A percentile compares a stretch with the other conserved stretches of the same genome.
Evolutionary conservation across 2,113 vertebrate genomes (phyloP).

Genomic region (Ornithorhynchus anatinus): DNA sequence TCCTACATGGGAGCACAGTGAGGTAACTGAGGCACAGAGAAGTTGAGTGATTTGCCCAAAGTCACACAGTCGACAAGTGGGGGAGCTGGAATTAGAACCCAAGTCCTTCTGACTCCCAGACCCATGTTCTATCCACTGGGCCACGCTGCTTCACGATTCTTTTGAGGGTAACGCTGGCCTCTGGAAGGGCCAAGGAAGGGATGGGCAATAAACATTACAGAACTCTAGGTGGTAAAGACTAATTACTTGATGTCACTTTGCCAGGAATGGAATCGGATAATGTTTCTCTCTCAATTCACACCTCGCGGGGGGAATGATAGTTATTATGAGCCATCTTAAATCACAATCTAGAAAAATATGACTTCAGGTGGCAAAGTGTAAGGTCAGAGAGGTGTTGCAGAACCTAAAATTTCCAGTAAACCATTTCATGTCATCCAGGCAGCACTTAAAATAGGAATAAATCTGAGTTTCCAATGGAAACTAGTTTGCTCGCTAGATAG

Average conservation of each 20-base stretch:
- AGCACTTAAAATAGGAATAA: neutral
- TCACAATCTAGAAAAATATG: neutral
- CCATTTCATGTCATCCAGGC: neutral
- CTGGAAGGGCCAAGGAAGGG: neutral
- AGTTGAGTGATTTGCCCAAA: too few species aligned
- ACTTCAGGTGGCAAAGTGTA: neutral
- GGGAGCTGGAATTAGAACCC: too few species aligned
- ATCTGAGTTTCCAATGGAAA: neutral
- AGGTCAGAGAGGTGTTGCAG: neutral
- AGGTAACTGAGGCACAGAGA: too few species aligned
- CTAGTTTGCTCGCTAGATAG: neutral
- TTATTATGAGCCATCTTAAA: neutral
- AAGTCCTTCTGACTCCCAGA: too few species aligned
- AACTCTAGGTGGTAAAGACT: neutral
- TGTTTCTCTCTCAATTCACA: neutral
- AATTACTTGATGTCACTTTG: neutral
- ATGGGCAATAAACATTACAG: neutral
- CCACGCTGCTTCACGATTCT: too few species aligned
- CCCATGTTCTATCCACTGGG: too few species aligned
- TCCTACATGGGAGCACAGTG: too few species aligned
- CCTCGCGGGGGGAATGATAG: neutral
- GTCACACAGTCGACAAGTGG: too few species aligned
- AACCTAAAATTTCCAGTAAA: neutral
- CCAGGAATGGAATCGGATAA: neutral
- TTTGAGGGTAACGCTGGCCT: neutral